Evolutionary conservation across 37 sponge, comb jelly and placozoan species (phyloP), one percentile per base, ranked within the genome.

Genomic region (Ianthella basta): DNA sequence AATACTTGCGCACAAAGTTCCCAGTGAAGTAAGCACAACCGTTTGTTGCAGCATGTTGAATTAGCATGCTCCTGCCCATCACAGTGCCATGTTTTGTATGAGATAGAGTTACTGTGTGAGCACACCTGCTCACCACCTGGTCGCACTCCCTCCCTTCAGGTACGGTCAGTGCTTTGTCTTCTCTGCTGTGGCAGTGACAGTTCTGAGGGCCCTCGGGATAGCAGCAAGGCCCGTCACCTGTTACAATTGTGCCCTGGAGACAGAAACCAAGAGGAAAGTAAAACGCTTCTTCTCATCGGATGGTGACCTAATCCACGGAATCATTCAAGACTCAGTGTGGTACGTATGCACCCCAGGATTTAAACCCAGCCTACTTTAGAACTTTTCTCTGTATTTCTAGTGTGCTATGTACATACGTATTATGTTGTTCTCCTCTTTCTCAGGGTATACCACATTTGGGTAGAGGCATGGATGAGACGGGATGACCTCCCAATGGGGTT

Each of bases 381-480:
- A n/a, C n/a, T n/a, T n/a, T n/a, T n/a, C n/a, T n/a, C n/a, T n/a
- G n/a, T n/a, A n/a, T n/a, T n/a, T n/a, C n/a, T n/a, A n/a, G n/a
- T n/a, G n/a, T n/a, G n/a, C n/a, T n/a, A n/a, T n/a, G n/a, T n/a
- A n/a, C n/a, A n/a, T n/a, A n/a, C n/a, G n/a, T 44, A 44, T 8
- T 44, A 3, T 44, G 50, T 44, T 10, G 6, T 44, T 3, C 8
- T 8, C 50, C 50, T 10, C 50, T 8, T 10, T 44, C 50, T 8
- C 54, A 94, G 96, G 96, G 68, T 90, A 32, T 95, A 95, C 72
- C 96, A 92, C 86, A 87, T 95, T 36, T 95, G 93, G 91, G 65
- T 69, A 6, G 96, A 95, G 72, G 92, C 88, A 1, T 92, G 93
- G 91, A 90, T 92, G 88, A 55, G 84, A 21, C 64, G 94, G 63